Percentiles rank a stretch among this genome's conserved stretches.
Evolutionary conservation across 2,797 vertebrate species (phyloP).

Genomic region (Corythornis leucogaster): DNA sequence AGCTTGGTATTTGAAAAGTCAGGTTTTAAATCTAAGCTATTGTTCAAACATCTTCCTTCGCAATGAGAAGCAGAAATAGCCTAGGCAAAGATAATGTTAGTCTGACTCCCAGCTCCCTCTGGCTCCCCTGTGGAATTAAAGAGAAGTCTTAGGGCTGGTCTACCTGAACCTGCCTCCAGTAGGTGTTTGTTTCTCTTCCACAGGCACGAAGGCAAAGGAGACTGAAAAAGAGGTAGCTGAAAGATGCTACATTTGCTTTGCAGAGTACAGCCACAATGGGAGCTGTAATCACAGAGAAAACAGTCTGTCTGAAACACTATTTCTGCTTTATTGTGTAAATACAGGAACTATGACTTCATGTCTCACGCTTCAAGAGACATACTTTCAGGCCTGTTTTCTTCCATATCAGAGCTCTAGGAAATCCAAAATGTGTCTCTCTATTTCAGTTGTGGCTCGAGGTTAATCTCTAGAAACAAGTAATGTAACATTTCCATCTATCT

Average conservation of each 20-base stretch:
- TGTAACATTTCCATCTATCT: conserved; percentile 62
- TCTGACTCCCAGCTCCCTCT: background rate
- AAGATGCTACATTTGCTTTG: conserved; percentile 11
- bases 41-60: background rate
- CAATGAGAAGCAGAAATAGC: background rate
- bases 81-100: background rate
- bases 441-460: conserved; percentile 52
- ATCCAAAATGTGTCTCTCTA: conserved; percentile 15
- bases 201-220: background rate
- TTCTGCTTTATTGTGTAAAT: conserved; percentile 59
- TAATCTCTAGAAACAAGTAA: conserved; percentile 63
- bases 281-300: conserved; percentile 48
- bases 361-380: conserved; percentile 25
- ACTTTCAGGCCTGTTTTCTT: conserved; percentile 36
- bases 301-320: conserved; percentile 21
- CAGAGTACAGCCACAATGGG: background rate
- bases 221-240: background rate
- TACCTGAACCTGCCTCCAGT: background rate
- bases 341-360: conserved; percentile 58
- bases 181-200: background rate
- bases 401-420: conserved; percentile 43
- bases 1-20: conserved; percentile 26
- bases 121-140: background rate
- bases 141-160: background rate
- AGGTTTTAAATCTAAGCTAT: background rate